Base-by-base conservation (phyloP, 1,140 invertebrate genomes). In the Oscheius sp. region DNA sequence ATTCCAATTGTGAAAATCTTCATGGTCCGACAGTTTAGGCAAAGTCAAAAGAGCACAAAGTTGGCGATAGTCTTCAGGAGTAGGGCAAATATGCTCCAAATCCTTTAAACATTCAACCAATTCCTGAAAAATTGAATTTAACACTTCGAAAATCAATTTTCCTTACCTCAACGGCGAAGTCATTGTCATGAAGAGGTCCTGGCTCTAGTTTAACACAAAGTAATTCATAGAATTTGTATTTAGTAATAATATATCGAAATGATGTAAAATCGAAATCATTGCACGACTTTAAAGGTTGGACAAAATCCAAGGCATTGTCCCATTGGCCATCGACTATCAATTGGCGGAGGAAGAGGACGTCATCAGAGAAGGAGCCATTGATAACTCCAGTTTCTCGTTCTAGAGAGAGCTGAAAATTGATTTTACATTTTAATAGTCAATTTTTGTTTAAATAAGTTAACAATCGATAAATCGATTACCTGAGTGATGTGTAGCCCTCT, bases 221-320 rank as follows among this genome's bases (percentile, higher is more conserved):
- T 28, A 97, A 86, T 85, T 97, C 94, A 49, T 95, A 90, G 85
- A 94, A 97, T 85, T 97, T 96, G 85, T 95, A 93, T 80, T 91
- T 90, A 35, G 93, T 87, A 62, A 97, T 91, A 20, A 91, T 87
- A 80, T 93, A 97, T 65, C 66, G 34, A 83, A 96, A 94, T 82
- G 90, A 90, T 74, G 91, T 89, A 82, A 89, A 89, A 79, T 93
- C 90, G 83, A 93, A 93, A 23, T 83, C 82, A 10, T 77, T 76
- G 62, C 35, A 89, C 1, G 90, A 88, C 85, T 92, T 91, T n/a
- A 98, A 86, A 0, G 95, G 95, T 86, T 97, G 93, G 63, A 97
- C 91, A 85, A 97, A 98, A 81, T 97, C 93, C 20, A 96, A 86
- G 1, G 92, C 93, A 85, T 97, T 94, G 86, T 98, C 95, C 95